These are phyloP conservation scores for Alectoris magna DNA, from an alignment of 2,797 vertebrate species.

Conservation along the genomic window DNA sequence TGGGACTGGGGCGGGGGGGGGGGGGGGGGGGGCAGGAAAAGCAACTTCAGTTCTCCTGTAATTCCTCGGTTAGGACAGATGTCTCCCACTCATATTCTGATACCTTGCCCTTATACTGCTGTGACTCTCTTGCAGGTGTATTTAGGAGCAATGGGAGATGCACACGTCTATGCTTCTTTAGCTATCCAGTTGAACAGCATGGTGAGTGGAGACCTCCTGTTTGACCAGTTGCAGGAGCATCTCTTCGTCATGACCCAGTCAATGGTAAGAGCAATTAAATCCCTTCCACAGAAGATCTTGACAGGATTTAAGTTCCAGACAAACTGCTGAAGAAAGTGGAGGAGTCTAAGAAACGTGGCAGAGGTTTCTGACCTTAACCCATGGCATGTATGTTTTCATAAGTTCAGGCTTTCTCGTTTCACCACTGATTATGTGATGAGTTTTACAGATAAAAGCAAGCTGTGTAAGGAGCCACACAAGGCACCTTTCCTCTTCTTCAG, in stretches of 20 bases:
- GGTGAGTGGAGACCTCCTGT: conserved; percentile 90
- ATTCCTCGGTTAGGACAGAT: not conserved
- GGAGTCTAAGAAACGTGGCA: not conserved
- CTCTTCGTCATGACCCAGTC: conserved; percentile 93
- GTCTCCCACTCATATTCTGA: not conserved
- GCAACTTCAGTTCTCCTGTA: not conserved
- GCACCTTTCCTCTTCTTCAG: not conserved
- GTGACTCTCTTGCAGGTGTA: conserved; percentile 84
- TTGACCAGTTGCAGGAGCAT: conserved; percentile 89
- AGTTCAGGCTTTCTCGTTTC: not conserved
- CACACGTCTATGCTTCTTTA: conserved; percentile 85
- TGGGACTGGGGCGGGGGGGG: not conserved
- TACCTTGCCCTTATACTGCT: not conserved
- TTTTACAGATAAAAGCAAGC: not conserved
- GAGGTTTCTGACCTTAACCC: not conserved
- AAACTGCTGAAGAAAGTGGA: accelerated
- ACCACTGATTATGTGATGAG: not conserved
- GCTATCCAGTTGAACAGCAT: conserved; percentile 84
- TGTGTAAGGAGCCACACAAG: not conserved
- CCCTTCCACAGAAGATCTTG: not conserved
- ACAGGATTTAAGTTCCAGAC: not conserved
- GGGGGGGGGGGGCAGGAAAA: not conserved
- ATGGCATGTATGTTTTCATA: not conserved
- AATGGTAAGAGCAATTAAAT: conserved; percentile 82
- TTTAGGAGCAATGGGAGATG: conserved; percentile 85